These are phyloP conservation scores for Deroplatys truncata DNA, from an alignment of 2,888 invertebrate species.

Conservation along the genomic window DNA sequence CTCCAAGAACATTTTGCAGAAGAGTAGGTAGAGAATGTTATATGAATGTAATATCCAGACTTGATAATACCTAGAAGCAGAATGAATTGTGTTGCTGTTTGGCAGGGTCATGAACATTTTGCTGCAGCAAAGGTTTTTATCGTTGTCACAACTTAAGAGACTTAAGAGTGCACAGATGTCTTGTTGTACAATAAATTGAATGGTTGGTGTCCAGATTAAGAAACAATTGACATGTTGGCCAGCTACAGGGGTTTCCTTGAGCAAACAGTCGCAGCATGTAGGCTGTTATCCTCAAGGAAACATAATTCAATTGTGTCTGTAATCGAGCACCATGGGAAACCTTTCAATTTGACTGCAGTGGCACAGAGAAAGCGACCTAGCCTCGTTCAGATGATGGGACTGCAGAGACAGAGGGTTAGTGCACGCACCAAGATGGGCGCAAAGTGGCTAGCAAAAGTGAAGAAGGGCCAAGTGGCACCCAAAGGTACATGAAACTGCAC, in stretches of 20 bases:
- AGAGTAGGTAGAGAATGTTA: no score
- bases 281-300: background rate
- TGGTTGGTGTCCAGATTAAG: background rate
- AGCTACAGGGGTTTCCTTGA: background rate
- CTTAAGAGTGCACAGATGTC: background rate
- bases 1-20: no score
- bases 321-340: background rate
- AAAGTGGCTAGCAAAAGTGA: constrained; percentile 85
- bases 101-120: no score
- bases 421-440: constrained; percentile 83
- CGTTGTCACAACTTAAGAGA: background rate
- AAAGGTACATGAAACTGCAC: constrained; percentile 40
- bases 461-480: constrained; percentile 77
- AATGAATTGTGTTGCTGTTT: no score
- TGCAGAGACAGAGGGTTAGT: constrained; percentile 65
- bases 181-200: background rate
- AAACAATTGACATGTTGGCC: background rate
- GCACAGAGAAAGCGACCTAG: constrained; percentile 68
- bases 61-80: no score
- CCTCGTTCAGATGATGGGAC: constrained; percentile 76
- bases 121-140: background rate
- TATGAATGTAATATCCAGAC: no score
- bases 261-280: background rate
- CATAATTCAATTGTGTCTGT: background rate
- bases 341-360: constrained; percentile 35